phyloP scores from a whole-genome alignment of 2,888 invertebrate species.

The Geophilus truncorum region DNA sequence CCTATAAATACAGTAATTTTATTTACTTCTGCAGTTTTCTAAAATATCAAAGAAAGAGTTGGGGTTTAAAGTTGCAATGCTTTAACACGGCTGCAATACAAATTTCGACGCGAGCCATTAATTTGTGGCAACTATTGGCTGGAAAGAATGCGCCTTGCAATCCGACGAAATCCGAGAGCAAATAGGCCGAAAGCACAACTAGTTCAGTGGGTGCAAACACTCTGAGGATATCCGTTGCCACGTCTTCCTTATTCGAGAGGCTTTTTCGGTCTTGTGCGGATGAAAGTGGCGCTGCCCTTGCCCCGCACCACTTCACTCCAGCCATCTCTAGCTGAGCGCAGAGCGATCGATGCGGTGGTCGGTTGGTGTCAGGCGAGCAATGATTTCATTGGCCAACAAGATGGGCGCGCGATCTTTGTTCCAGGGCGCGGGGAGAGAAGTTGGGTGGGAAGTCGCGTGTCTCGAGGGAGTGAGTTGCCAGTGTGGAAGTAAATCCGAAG shows the following conservation, averaged over 20 bases:
- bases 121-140: too few species aligned
- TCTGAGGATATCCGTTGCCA: conserved; percentile 22
- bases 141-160: too few species aligned
- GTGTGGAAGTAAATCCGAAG: not conserved
- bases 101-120: too few species aligned
- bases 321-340: not conserved
- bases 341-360: not conserved
- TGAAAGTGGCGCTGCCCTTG: conserved; percentile 8
- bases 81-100: too few species aligned
- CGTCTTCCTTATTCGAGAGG: not conserved
- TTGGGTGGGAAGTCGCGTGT: not conserved
- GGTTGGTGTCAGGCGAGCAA: not conserved
- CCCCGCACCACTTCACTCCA: not conserved
- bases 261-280: conserved; percentile 5
- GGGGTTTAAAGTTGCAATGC: too few species aligned
- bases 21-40: too few species aligned
- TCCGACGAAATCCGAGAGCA: not conserved
- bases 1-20: too few species aligned
- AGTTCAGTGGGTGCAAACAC: conserved; percentile 10
- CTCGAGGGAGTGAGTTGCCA: not conserved
- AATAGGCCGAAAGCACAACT: not conserved
- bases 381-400: not conserved
- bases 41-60: too few species aligned
- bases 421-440: too few species aligned
- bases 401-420: conserved; percentile 1